Conservation (phyloP, 2,113 vertebrate species). For the Gorilla gorilla region DNA sequence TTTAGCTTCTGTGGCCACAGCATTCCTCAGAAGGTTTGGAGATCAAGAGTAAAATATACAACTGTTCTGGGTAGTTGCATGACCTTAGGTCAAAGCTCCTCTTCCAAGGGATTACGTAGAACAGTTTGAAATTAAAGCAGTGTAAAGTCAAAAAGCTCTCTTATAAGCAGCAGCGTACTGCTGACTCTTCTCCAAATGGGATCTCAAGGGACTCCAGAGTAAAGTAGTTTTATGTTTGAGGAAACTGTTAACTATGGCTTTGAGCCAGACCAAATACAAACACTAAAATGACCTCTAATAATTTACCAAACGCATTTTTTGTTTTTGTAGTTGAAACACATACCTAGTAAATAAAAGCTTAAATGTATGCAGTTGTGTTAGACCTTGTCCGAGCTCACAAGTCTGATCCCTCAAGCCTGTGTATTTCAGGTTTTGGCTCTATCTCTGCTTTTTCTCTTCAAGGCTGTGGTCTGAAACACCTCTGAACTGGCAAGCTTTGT, state of each 20-base stretch:
- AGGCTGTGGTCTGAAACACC: background rate
- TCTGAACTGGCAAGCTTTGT: background rate
- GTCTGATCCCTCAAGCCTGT: background rate
- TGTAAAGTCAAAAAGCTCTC: background rate
- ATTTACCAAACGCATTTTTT: background rate
- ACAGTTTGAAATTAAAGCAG: slow-evolving; percentile 1
- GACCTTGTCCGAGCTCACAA: background rate
- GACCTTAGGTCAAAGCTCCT: background rate
- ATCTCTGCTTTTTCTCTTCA: background rate
- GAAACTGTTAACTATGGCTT: background rate
- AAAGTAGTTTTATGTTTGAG: background rate
- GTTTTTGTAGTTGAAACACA: background rate
- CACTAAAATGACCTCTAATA: background rate
- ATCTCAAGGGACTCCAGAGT: background rate
- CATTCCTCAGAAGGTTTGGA: background rate
- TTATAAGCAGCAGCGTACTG: background rate
- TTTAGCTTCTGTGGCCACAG: background rate
- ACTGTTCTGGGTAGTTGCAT: background rate
- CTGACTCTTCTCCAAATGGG: background rate
- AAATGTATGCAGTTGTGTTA: background rate
- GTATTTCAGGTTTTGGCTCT: background rate
- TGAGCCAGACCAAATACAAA: background rate
- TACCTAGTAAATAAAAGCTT: background rate
- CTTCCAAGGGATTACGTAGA: background rate
- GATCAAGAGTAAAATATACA: background rate